phyloP scores from a whole-genome alignment of 2,797 vertebrate species.

The Lophius americanus region DNA sequence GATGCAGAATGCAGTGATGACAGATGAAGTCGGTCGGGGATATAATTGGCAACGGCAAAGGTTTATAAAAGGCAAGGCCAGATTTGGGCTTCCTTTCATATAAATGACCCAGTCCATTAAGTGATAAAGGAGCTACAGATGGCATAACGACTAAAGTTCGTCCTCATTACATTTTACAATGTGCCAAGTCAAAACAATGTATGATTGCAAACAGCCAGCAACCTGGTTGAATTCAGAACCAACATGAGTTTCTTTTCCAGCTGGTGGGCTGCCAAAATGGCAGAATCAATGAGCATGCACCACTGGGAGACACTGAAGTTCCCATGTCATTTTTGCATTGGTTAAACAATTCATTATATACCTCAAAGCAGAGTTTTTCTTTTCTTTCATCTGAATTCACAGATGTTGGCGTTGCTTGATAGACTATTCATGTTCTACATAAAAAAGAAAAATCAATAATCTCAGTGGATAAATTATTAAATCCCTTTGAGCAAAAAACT shows the following conservation, averaged over 20 bases:
- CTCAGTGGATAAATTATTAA: background rate
- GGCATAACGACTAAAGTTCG: slow-evolving; percentile 47
- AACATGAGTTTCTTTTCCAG: slow-evolving; percentile 52
- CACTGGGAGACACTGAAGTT: background rate
- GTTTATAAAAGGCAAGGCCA: slow-evolving; percentile 13
- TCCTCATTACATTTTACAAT: slow-evolving; percentile 56
- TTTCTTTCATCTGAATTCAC: slow-evolving; percentile 1
- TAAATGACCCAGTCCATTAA: slow-evolving; percentile 41
- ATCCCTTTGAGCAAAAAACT: background rate
- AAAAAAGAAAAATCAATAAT: background rate
- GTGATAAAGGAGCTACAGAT: slow-evolving; percentile 53
- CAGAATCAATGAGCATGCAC: slow-evolving; percentile 36
- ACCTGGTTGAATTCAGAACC: slow-evolving; percentile 46
- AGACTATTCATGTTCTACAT: background rate
- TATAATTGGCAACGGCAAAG: no score
- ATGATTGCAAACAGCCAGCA: slow-evolving; percentile 61
- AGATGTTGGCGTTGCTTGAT: background rate
- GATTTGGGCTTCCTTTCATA: slow-evolving; percentile 46
- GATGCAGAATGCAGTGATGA: background rate
- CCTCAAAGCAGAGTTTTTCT: background rate
- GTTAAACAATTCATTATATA: slow-evolving; percentile 5
- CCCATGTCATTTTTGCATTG: background rate
- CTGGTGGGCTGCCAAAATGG: slow-evolving; percentile 54
- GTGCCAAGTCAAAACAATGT: slow-evolving; percentile 67
- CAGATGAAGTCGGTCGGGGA: no score